Evolutionary conservation across 2,797 vertebrate genomes (phyloP).

Genomic region (Malacoctenus gilli): DNA sequence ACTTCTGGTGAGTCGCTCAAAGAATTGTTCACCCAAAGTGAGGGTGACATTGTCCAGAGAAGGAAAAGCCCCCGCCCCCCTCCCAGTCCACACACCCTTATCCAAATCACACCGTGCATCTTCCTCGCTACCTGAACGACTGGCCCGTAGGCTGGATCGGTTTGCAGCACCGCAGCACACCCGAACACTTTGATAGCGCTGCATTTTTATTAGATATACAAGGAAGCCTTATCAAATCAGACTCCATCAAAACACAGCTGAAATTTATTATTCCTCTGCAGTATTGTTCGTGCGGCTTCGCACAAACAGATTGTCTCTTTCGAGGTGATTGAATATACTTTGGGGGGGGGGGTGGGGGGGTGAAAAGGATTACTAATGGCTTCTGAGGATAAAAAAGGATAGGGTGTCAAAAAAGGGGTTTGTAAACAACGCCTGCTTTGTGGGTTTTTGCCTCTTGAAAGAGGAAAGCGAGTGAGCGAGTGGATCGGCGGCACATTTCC

Average conservation of each 20-base stretch:
- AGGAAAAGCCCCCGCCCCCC: too few relatives aligned
- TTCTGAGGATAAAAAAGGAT: constrained; percentile 48
- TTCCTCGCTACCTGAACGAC: too few relatives aligned
- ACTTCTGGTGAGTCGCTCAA: too few relatives aligned
- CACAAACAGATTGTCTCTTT: constrained; percentile 24
- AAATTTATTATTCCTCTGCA: constrained; percentile 52
- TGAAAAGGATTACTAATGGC: constrained; percentile 35
- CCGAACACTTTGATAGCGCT: constrained; percentile 40
- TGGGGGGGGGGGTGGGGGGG: constrained; percentile 21
- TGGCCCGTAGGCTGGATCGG: too few relatives aligned
- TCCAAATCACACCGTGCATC: constrained; percentile 10
- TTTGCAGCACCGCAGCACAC: constrained; percentile 41
- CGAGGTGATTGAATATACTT: constrained; percentile 52
- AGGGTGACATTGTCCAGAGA: too few relatives aligned
- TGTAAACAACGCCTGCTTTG: constrained; percentile 72
- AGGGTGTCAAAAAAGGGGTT: constrained; percentile 53
- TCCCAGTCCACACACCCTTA: constrained; percentile 1
- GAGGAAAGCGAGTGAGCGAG: constrained; percentile 55
- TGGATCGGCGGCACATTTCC: constrained; percentile 69
- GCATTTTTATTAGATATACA: constrained; percentile 40
- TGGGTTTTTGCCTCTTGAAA: constrained; percentile 58
- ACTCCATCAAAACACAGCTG: constrained; percentile 27
- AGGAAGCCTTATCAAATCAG: constrained; percentile 48
- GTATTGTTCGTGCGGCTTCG: constrained; percentile 32
- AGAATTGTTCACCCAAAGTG: too few relatives aligned